Conservation (phyloP, 64 coral and sea anemone genomes). For the Pocillopora verrucosa region DNA sequence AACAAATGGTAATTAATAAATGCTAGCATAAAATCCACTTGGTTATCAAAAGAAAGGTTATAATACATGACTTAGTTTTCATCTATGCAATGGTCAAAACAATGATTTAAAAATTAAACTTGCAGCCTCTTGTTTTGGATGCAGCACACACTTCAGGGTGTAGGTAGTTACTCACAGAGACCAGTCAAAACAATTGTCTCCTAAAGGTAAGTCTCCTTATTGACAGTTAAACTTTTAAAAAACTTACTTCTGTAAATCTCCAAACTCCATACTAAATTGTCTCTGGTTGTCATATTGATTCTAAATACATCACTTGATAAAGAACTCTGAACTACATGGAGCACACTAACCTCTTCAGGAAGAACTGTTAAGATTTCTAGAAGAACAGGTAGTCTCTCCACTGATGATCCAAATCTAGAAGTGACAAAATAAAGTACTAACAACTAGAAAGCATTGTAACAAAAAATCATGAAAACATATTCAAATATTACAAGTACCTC, state of each 20-base stretch:
- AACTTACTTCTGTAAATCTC: too few relatives aligned
- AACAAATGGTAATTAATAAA: neutral
- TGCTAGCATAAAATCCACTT: neutral
- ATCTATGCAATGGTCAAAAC: too few relatives aligned
- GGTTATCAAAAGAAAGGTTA: neutral
- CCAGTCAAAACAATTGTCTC: too few relatives aligned
- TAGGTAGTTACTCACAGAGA: too few relatives aligned
- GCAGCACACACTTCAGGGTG: too few relatives aligned
- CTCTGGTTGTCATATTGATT: too few relatives aligned
- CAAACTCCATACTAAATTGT: too few relatives aligned
- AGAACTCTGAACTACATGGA: neutral
- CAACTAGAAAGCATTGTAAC: neutral
- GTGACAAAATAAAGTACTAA: neutral
- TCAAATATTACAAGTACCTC: constrained; percentile 46
- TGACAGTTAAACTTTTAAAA: too few relatives aligned
- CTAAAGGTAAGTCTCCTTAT: too few relatives aligned
- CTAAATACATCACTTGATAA: too few relatives aligned
- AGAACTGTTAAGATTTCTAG: constrained; percentile 90
- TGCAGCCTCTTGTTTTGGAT: too few relatives aligned
- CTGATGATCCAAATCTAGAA: constrained; percentile 75
- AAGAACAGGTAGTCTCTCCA: constrained; percentile 75
- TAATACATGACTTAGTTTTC: neutral
- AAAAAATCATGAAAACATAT: neutral
- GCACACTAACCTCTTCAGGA: constrained; percentile 83
- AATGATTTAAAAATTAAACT: too few relatives aligned